Conservation (phyloP, 2,797 vertebrate genomes). For the Platyrinchus mystaceus region DNA sequence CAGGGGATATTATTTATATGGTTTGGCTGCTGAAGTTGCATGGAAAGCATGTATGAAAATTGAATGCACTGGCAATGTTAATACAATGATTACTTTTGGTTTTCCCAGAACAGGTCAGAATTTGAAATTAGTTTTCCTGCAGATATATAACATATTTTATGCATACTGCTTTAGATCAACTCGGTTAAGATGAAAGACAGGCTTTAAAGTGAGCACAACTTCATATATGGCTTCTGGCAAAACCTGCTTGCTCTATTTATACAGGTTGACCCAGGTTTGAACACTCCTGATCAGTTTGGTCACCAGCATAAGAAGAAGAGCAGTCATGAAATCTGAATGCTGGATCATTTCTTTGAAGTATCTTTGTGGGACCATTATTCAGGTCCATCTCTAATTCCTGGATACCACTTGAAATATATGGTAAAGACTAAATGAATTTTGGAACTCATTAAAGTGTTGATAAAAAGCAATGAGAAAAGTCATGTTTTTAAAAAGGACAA, state of each 20-base stretch:
- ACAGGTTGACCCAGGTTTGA: not conserved
- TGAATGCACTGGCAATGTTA: not conserved
- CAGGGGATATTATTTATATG: not conserved
- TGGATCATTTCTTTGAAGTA: not conserved
- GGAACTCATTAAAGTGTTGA: not conserved
- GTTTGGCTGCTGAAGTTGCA: not conserved
- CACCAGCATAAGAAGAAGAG: not conserved
- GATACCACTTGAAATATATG: not conserved
- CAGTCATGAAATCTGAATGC: not conserved
- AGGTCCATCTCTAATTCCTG: not conserved
- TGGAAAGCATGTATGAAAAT: not conserved
- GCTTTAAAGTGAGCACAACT: not conserved
- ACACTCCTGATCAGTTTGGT: not conserved
- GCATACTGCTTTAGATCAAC: not conserved
- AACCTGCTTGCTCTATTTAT: not conserved
- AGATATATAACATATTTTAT: not conserved
- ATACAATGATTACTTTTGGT: not conserved
- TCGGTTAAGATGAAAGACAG: not conserved
- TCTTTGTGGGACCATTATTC: not conserved
- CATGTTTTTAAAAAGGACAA: not conserved
- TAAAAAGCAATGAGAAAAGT: not conserved
- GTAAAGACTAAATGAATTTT: not conserved
- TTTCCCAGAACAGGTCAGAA: not conserved
- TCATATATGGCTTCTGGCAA: not conserved
- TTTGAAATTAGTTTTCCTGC: not conserved